Conservation (phyloP, 2,797 vertebrate species). For the Octomys mimax region DNA sequence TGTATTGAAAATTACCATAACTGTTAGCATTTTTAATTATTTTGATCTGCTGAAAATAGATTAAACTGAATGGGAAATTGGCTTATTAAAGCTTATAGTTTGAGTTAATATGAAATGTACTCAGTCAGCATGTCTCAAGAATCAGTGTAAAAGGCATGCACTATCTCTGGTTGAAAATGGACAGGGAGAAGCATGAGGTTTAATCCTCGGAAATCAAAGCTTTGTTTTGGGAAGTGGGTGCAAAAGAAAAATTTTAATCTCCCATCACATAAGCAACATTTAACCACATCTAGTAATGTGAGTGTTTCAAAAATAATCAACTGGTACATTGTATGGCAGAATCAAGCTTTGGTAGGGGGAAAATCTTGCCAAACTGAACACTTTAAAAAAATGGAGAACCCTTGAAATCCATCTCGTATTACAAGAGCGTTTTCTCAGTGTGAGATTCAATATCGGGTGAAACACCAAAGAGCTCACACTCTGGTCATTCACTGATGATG, state of each 20-base stretch:
- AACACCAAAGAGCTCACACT: slow-evolving; percentile 69
- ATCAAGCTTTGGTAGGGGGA: slow-evolving; percentile 1
- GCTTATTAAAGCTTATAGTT: slow-evolving; percentile 80
- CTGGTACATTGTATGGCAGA: slow-evolving; percentile 56
- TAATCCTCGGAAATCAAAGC: slow-evolving; percentile 22
- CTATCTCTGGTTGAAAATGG: slow-evolving; percentile 49
- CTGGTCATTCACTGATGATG: slow-evolving; percentile 51
- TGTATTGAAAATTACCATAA: slow-evolving; percentile 85
- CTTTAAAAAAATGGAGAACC: slow-evolving; percentile 77
- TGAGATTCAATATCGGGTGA: slow-evolving; percentile 73
- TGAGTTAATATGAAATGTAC: slow-evolving; percentile 85
- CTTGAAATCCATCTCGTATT: slow-evolving; percentile 78
- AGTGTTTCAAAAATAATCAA: slow-evolving; percentile 62
- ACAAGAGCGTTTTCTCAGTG: slow-evolving; percentile 78
- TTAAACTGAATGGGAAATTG: slow-evolving; percentile 83
- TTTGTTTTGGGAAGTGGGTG: background rate
- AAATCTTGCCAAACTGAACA: slow-evolving; percentile 71
- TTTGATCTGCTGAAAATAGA: slow-evolving; percentile 84
- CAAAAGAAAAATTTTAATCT: background rate
- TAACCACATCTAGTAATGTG: slow-evolving; percentile 30
- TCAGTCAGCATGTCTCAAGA: slow-evolving; percentile 76
- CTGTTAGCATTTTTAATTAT: slow-evolving; percentile 85
- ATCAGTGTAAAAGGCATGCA: slow-evolving; percentile 73
- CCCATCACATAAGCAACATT: slow-evolving; percentile 38
- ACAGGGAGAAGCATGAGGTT: background rate